Evolutionary conservation across 2,113 vertebrate species (phyloP), one percentile per base, ranked within the genome.

Genomic region (Corapipo altera): DNA sequence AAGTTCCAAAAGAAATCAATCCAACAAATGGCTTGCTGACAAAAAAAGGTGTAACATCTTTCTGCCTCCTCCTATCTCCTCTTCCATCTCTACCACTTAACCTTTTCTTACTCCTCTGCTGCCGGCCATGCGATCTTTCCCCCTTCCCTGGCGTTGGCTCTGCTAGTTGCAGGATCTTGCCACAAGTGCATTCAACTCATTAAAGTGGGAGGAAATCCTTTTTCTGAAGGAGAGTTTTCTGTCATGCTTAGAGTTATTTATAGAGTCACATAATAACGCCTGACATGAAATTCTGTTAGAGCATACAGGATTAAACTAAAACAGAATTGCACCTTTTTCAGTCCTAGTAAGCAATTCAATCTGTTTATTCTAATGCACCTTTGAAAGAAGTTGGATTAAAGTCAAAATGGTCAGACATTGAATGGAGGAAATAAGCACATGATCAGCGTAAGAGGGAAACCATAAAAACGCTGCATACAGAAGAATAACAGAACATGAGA

Each of bases 1-100:
- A 83, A 76, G 75, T 59, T 95, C 12, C 64, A 77, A 67, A 84
- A 94, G 54, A 91, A 95, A 92, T 88, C 54, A 79, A 58, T 80
- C 18, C 78, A 90, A 54, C 4, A 9, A 66, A 77, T 35, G 27
- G 14, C 21, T 83, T 66, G 23, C 54, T 71, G 75, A 58, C 33
- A 88, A 49, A 69, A 41, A 64, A n/a, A 28, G 3, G 3, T 39
- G 18, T 48, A 83, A 62, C n/a, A 41, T 28, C 30, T 59, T 90
- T 32, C 74, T 79, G 71, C 41, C 28, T 58, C 41, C 21, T 70
- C 28, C 33, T 51, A 82, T 79, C 39, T 37, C 39, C 27, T 67
- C 44, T 75, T 91, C 54, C 20, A 73, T 30, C 28, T 73, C n/a
- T 27, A 65, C 13, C 24, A 32, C 9, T 27, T 55, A 57, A 80